phyloP scores from a whole-genome alignment of 2,113 vertebrate species.

The Chelonoidis abingdonii region DNA sequence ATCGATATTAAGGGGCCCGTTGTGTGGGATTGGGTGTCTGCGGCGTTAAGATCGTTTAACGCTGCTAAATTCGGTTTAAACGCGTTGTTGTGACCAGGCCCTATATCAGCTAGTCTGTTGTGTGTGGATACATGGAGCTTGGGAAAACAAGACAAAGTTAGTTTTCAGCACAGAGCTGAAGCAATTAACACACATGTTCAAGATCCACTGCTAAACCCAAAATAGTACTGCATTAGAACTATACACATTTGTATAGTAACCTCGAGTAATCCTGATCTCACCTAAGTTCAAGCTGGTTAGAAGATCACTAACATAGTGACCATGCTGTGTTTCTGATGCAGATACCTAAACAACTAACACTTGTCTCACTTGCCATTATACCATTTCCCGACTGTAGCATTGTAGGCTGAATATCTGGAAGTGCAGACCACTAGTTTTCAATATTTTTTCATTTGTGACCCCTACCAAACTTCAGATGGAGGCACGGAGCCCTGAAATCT shows the following conservation, averaged over 20 bases:
- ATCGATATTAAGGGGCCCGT: too few relatives aligned
- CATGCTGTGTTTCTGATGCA: background rate
- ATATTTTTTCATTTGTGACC: too few relatives aligned
- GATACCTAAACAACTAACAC: background rate
- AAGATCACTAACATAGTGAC: background rate
- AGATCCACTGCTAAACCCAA: background rate
- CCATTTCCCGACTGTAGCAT: background rate
- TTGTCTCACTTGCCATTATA: background rate
- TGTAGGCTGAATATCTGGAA: background rate
- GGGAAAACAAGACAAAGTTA: background rate
- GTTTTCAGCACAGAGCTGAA: background rate
- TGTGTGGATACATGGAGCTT: background rate
- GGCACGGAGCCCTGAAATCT: too few relatives aligned
- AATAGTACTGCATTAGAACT: background rate
- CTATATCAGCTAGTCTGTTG: background rate
- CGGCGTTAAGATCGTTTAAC: too few relatives aligned
- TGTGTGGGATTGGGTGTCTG: too few relatives aligned
- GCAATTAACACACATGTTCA: background rate
- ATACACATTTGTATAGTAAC: background rate
- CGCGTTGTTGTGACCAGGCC: too few relatives aligned
- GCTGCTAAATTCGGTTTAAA: too few relatives aligned
- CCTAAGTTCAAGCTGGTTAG: background rate
- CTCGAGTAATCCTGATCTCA: background rate
- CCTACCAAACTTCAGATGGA: too few relatives aligned
- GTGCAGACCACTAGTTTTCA: too few relatives aligned